Base-by-base conservation (phyloP, 2,888 invertebrate species). In the Hypomecis punctinalis region DNA sequence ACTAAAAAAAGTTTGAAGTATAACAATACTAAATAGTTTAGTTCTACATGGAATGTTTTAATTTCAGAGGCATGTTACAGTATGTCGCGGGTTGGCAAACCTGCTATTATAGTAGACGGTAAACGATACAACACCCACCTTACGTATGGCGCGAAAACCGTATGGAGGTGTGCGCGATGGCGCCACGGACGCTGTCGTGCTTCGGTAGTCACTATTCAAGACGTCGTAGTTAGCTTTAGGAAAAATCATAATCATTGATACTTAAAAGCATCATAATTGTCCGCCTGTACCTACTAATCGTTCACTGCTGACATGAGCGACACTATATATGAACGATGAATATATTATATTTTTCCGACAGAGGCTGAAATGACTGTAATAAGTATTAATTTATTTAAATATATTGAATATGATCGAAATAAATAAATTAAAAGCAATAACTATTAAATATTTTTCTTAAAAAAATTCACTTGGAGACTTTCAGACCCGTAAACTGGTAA, bases 161-260 rank as follows among this genome's bases (percentile, higher is more conserved):
- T 46, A 60, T 69, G 78, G 74, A 74, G 76, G 33, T 76, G 76
- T 47, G 56, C 46, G 5, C 63, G 60, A 49, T 69, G 55, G 69
- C 33, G 36, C 51, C 59, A 42, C 45, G 55, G 9, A 4, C 58
- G 60, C 67, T 13, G 59, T 66, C 35, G 70, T 75, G 37, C 43
- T 77, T n/a, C 35, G 35, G 6, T 35, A 10, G 35, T n/a, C n/a
- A 48, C 48, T 10, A 6, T 48, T n/a, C 5, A 48, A 5, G 23
- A 48, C 35, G 5, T 35, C 5, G 35, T 48, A n/a, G 48, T 48
- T 10, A 35, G 35, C 35, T 9, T n/a, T 6, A 48, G 8, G 5
- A 35, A 48, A n/a, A 10, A 5, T 0, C 48, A 48, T n/a, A 48
- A 48, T 48, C 48, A 48, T 48, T 48, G 10, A 48, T 23, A 84